Evolutionary conservation across 2,797 vertebrate species (phyloP).

Genomic region (Enteromius unitaeniatus): DNA sequence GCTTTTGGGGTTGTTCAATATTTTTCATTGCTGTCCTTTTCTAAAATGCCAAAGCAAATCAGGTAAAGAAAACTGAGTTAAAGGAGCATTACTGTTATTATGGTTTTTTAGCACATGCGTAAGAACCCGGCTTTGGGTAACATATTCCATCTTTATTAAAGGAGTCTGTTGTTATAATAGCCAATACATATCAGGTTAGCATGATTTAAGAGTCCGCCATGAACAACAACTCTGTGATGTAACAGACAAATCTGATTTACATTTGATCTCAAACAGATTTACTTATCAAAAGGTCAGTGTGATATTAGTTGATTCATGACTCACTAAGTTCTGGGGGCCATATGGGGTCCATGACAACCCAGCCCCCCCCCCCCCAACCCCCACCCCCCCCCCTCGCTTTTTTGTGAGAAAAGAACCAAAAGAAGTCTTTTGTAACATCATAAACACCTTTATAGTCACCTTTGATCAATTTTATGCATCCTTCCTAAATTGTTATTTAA

Average conservation of each 20-base stretch:
- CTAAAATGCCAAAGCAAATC: neutral
- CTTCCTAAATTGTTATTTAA: neutral
- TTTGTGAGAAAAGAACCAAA: neutral
- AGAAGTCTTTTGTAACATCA: neutral
- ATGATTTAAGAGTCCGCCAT: neutral
- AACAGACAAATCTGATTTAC: constrained; percentile 4
- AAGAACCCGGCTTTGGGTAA: neutral
- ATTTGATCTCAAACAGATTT: constrained; percentile 6
- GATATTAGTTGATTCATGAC: neutral
- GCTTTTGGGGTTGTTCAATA: neutral
- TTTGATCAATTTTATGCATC: neutral
- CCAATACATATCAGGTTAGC: neutral
- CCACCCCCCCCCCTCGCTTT: too few relatives aligned
- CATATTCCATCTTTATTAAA: neutral
- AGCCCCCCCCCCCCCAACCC: too few relatives aligned
- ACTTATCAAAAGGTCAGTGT: constrained; percentile 1
- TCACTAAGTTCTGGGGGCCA: neutral
- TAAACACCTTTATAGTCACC: neutral
- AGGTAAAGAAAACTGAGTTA: neutral
- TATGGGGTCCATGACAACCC: neutral
- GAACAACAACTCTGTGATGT: neutral
- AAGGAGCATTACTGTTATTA: neutral
- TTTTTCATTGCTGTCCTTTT: neutral
- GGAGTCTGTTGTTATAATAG: constrained; percentile 1
- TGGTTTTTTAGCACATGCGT: neutral